Conservation (phyloP, 2,888 invertebrate genomes). For the Tipula unca region DNA sequence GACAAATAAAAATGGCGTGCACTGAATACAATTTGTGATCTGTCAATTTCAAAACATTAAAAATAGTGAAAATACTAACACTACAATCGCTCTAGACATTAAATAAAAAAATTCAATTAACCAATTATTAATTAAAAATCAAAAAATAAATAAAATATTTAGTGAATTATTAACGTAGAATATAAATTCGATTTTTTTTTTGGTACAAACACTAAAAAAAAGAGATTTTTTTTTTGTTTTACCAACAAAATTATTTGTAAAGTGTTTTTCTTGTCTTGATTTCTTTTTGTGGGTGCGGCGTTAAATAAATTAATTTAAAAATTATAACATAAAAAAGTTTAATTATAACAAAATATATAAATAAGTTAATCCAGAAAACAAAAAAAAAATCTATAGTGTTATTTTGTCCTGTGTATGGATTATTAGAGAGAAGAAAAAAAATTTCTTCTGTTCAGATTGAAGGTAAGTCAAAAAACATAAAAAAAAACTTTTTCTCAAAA, state of each 20-base stretch:
- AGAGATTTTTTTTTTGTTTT: not conserved
- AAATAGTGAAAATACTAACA: not conserved
- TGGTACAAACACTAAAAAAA: not conserved
- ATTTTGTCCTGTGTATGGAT: not conserved
- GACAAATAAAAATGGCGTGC: not conserved
- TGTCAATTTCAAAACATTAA: slow-evolving; percentile 1
- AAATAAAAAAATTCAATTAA: not conserved
- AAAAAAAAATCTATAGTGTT: not conserved
- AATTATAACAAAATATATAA: no score
- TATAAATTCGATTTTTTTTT: not conserved
- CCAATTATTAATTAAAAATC: not conserved
- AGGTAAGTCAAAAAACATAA: not conserved
- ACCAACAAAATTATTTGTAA: not conserved
- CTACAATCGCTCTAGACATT: not conserved
- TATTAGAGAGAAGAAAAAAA: not conserved
- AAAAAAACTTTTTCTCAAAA: not conserved
- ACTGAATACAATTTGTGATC: not conserved
- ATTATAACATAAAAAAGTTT: not conserved
- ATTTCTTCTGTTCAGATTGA: not conserved
- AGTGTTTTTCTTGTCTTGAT: not conserved
- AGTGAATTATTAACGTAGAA: not conserved
- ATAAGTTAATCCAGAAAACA: not conserved
- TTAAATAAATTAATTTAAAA: not conserved
- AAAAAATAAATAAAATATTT: not conserved
- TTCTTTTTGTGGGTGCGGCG: slow-evolving; percentile 14